Conservation (phyloP, 2,113 vertebrate genomes). For the Gallinago undulata region DNA sequence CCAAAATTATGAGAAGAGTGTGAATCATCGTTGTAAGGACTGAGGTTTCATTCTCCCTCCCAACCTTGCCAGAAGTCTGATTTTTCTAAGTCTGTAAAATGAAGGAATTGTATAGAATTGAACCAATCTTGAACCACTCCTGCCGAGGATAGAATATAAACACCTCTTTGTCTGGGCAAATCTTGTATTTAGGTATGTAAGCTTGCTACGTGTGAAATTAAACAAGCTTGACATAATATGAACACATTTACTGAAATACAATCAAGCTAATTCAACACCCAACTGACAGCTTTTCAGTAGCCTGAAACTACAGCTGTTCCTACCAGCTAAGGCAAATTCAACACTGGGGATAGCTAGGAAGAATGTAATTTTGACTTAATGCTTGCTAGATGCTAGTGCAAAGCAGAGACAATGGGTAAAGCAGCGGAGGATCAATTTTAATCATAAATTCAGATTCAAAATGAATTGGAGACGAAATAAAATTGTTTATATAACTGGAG, state of each 20-base stretch:
- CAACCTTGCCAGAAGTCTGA: not conserved
- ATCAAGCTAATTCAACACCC: not conserved
- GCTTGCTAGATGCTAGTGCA: not conserved
- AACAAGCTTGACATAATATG: not conserved
- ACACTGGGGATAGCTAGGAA: not conserved
- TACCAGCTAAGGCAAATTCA: not conserved
- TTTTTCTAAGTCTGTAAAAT: not conserved
- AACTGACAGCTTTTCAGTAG: not conserved
- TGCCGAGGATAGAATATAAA: not conserved
- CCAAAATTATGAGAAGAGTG: not conserved
- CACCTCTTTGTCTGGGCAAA: not conserved
- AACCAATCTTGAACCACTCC: not conserved
- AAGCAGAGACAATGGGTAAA: not conserved
- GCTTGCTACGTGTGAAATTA: not conserved
- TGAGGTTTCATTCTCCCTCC: not conserved
- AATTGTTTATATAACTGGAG: conserved; percentile 40
- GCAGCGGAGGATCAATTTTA: not conserved
- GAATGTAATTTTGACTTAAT: not conserved
- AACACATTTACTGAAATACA: not conserved
- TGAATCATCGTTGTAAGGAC: not conserved
- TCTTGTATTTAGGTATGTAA: not conserved
- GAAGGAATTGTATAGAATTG: not conserved
- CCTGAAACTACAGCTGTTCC: not conserved
- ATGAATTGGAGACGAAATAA: conserved; percentile 29
- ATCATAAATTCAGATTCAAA: conserved; percentile 2